Conservation (phyloP, 2,888 invertebrate species). For the Trypoxylon attenuatum region DNA sequence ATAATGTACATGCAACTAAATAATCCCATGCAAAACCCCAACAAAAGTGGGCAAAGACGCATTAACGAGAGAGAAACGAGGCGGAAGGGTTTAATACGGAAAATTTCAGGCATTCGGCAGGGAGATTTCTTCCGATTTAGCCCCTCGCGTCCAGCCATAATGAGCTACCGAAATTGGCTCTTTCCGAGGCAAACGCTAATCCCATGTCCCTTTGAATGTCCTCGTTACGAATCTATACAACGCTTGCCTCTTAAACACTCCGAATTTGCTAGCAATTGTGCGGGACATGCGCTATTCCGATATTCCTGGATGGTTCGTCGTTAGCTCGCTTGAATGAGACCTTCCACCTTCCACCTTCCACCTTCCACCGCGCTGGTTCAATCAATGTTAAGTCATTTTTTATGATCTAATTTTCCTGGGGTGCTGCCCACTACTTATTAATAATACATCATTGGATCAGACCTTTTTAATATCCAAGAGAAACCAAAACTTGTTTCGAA, state of each 20-base stretch:
- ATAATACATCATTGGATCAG: no score
- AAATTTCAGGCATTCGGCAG: constrained; percentile 30
- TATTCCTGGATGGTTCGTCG: constrained; percentile 39
- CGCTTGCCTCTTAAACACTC: constrained; percentile 43
- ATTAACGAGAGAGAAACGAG: constrained; percentile 26
- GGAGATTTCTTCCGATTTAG: constrained; percentile 11
- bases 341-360: no score
- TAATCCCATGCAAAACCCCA: background rate
- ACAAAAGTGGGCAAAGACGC: background rate
- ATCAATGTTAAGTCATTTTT: no score
- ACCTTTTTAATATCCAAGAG: no score
- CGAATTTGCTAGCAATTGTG: constrained; percentile 46
- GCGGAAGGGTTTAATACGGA: constrained; percentile 32
- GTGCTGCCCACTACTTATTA: no score
- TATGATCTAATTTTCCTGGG: no score
- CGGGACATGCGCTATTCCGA: constrained; percentile 49
- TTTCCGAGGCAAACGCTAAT: constrained; percentile 43
- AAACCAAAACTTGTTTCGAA: no score
- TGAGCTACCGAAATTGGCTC: constrained; percentile 45
- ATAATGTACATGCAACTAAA: background rate
- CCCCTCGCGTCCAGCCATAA: constrained; percentile 39
- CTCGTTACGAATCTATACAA: constrained; percentile 45
- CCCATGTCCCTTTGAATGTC: constrained; percentile 42
- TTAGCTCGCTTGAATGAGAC: no score
- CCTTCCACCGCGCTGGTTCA: no score